A percentile compares a stretch with the other conserved stretches of the same genome.
Evolutionary conservation across 2,888 invertebrate species (phyloP).

Genomic region (Alviniconcha strummeri): DNA sequence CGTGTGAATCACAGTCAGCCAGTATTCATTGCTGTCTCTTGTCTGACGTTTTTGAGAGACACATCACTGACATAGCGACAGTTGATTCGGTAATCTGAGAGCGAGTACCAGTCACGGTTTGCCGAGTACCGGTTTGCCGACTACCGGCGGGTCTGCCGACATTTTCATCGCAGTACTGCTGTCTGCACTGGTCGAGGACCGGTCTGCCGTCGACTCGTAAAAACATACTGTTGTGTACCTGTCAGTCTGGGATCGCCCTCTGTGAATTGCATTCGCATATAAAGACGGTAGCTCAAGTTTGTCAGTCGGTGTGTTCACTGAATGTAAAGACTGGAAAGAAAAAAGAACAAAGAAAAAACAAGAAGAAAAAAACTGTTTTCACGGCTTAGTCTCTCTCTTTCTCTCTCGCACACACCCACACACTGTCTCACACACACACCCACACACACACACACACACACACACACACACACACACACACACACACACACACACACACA

Average conservation of each 20-base stretch:
- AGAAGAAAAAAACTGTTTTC: background rate
- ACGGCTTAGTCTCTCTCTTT: background rate
- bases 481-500: background rate
- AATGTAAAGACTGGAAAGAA: background rate
- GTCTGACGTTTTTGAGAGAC: too few species aligned
- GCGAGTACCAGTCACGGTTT: too few species aligned
- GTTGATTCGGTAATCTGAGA: too few species aligned
- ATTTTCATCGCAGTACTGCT: too few species aligned
- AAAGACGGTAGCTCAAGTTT: background rate
- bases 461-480: background rate
- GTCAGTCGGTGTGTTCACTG: conserved; percentile 9
- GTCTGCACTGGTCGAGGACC: too few species aligned
- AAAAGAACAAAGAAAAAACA: too few species aligned
- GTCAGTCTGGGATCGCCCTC: background rate
- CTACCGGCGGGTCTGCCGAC: too few species aligned
- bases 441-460: background rate
- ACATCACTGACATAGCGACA: too few species aligned
- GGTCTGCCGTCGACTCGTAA: background rate
- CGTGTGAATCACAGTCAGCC: too few species aligned
- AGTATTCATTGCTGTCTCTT: too few species aligned
- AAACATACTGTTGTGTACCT: background rate
- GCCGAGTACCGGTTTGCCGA: too few species aligned
- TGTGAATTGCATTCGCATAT: too few species aligned
- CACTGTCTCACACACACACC: background rate
- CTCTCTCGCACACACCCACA: background rate